Evolutionary conservation across 2,888 invertebrate genomes (phyloP), one percentile per base, ranked within the genome.

Genomic region (Cistogaster globosa): DNA sequence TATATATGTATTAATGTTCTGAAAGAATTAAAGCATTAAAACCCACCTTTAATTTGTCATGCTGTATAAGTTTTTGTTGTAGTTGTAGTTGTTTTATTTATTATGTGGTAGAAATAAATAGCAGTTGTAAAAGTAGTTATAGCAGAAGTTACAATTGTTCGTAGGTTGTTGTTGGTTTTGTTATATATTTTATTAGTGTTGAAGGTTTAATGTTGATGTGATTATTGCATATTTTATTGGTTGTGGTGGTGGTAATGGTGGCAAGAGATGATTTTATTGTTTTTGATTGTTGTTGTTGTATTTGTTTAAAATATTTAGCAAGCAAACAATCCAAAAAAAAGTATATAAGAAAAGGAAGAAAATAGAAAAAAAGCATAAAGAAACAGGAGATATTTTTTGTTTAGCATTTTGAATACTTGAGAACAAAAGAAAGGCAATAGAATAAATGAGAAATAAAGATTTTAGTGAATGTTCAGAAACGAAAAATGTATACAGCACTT

Each of bases 191-290:
- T 72, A 8, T 45, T 58, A 5, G 14, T 38, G 45, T 45, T 71
- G 16, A 14, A 63, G 38, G 51, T 67, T 42, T 48, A 22, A 38
- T 71, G 7, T 74, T 62, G 51, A 12, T 51, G 60, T 36, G n/a
- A 51, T 74, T 62, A 20, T 53, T 45, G 75, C 55, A 65, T 16
- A 76, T 58, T 26, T 67, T 51, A 58, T 58, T 67, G 20, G 20
- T 32, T 32, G 32, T 32, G 26, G 26, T 11, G 7, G n/a, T 7
- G 16, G 20, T 32, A 7, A 8, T 11, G 7, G 22, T 7, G 16
- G 32, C 26, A 62, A 42, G 18, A 32, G 53, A 12, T 32, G 65
- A 4, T 63, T n/a, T 51, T n/a, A 14, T 18, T 32, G 36, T 9
- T 32, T 48, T n/a, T n/a, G n/a, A n/a, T n/a, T 26, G 26, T 67